Conservation (phyloP, 2,888 invertebrate species). For the Silvanus unidentatus region DNA sequence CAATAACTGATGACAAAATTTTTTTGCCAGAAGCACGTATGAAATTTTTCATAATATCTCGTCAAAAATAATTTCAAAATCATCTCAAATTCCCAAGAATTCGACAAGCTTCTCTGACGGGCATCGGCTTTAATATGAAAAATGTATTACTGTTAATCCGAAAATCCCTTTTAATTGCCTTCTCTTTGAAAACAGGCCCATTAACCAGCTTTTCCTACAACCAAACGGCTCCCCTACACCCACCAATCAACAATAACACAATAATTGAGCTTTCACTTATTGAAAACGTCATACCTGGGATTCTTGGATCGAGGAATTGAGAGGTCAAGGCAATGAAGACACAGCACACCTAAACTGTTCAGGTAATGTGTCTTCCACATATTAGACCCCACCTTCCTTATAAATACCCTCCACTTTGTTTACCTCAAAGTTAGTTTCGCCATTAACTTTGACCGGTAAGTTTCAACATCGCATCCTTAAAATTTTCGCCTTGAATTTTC, state of each 20-base stretch:
- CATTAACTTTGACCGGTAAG: conserved; percentile 13
- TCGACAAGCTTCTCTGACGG: too few relatives aligned
- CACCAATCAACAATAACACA: not conserved
- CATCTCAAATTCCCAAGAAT: too few relatives aligned
- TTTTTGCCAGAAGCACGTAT: too few relatives aligned
- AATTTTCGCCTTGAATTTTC: too few relatives aligned
- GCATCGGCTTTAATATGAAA: too few relatives aligned
- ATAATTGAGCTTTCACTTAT: conserved; percentile 17
- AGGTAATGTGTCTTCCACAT: conserved; percentile 20
- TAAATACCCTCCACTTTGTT: conserved; percentile 26
- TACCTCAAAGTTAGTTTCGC: conserved; percentile 15
- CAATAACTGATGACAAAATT: too few relatives aligned
- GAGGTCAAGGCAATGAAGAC: conserved; percentile 31
- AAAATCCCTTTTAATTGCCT: too few relatives aligned
- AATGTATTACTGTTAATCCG: too few relatives aligned
- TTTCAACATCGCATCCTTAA: conserved; percentile 8
- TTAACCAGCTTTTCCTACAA: not conserved
- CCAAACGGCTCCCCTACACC: not conserved
- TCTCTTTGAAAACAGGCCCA: too few relatives aligned
- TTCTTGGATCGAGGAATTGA: conserved; percentile 20
- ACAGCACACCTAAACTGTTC: conserved; percentile 13
- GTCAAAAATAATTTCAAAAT: too few relatives aligned
- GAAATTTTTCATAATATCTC: too few relatives aligned
- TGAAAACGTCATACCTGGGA: conserved; percentile 19
- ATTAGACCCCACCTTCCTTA: conserved; percentile 24